Percentiles rank a stretch among this genome's conserved stretches.
These are phyloP conservation scores for Ephialtes manifestator DNA, from an alignment of 2,888 invertebrate species.

Conservation along the genomic window DNA sequence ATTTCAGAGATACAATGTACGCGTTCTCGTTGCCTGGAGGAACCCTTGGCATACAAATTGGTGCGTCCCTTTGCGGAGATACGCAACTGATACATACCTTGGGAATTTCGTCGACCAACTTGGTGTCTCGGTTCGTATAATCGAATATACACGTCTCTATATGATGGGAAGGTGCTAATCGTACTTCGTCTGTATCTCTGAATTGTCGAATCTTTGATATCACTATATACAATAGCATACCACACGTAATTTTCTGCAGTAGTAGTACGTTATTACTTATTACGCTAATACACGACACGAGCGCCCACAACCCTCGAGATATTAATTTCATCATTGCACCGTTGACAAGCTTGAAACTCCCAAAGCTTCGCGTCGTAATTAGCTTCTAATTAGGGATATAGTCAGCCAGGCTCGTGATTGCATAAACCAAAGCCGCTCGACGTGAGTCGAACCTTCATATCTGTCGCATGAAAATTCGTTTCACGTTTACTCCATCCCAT, in stretches of 20 bases:
- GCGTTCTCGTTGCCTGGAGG: slow-evolving; percentile 37
- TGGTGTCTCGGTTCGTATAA: slow-evolving; percentile 10
- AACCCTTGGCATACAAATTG: slow-evolving; percentile 78
- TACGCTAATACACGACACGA: slow-evolving; percentile 34
- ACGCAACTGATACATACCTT: slow-evolving; percentile 25
- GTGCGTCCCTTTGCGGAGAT: slow-evolving; percentile 27
- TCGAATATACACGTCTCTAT: slow-evolving; percentile 15
- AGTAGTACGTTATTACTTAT: slow-evolving; percentile 5
- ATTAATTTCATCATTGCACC: slow-evolving; percentile 44
- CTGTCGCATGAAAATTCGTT: neutral
- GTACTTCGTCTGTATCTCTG: neutral
- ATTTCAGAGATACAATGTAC: slow-evolving; percentile 77
- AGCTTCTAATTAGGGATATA: slow-evolving; percentile 45
- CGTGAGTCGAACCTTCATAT: neutral
- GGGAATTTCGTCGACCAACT: slow-evolving; percentile 29
- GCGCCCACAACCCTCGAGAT: neutral
- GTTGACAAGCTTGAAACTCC: slow-evolving; percentile 42
- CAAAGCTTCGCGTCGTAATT: slow-evolving; percentile 37
- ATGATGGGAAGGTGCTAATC: neutral
- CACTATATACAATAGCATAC: slow-evolving; percentile 4
- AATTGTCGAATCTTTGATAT: slow-evolving; percentile 33
- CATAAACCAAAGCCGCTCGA: slow-evolving; percentile 16
- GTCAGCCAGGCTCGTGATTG: slow-evolving; percentile 33
- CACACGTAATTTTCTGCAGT: slow-evolving; percentile 13
- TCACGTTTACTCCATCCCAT: neutral